These are phyloP conservation scores for Drosophila pachea DNA, from an alignment of 1,140 invertebrate genomes.

Conservation along the genomic window DNA sequence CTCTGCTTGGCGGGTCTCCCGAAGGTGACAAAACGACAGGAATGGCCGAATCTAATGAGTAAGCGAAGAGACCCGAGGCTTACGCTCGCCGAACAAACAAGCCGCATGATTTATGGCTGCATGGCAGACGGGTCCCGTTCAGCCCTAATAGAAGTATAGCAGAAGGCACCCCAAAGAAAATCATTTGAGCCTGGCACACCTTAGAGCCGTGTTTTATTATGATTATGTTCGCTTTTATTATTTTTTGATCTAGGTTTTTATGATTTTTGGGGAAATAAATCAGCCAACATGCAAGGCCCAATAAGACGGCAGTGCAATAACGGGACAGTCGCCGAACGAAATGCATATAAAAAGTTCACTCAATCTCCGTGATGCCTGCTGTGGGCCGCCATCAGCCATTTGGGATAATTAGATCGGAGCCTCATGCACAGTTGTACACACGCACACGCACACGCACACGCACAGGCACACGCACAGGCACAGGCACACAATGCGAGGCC, in stretches of 20 bases:
- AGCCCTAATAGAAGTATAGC: constrained; percentile 53
- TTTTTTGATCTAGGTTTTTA: constrained; percentile 52
- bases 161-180: constrained; percentile 42
- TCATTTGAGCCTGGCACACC: constrained; percentile 49
- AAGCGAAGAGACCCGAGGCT: constrained; percentile 51
- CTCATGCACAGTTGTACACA: constrained; percentile 7
- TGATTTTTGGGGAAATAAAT: constrained; percentile 60
- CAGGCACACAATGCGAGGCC: too few species aligned
- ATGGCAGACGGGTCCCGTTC: constrained; percentile 15
- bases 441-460: constrained; percentile 7
- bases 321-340: background rate
- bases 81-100: constrained; percentile 49
- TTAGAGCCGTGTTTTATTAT: constrained; percentile 50
- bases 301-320: constrained; percentile 48
- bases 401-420: constrained; percentile 46
- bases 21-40: constrained; percentile 53
- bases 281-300: constrained; percentile 36
- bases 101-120: constrained; percentile 65
- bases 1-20: constrained; percentile 37
- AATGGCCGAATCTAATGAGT: constrained; percentile 67
- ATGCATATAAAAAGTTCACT: constrained; percentile 1
- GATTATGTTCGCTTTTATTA: constrained; percentile 41
- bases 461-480: too few species aligned
- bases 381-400: constrained; percentile 23
- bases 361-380: constrained; percentile 4